Evolutionary conservation across 2,113 vertebrate genomes (phyloP).

Genomic region (Vicugna pacos): DNA sequence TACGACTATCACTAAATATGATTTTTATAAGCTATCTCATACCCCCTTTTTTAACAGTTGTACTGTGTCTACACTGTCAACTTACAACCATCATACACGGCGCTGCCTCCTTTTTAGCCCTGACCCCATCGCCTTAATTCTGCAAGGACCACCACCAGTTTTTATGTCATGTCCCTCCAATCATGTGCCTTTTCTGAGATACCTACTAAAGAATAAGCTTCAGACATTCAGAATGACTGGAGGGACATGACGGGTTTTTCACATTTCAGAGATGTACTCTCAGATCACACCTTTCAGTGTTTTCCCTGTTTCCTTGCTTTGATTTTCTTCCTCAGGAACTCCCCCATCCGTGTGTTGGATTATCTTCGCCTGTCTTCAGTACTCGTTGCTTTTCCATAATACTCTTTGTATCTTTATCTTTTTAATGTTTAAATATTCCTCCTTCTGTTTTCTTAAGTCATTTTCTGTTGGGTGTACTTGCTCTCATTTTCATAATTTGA

Average conservation of each 20-base stretch:
- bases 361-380: background rate
- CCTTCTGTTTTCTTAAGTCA: background rate
- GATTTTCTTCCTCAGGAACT: background rate
- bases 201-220: background rate
- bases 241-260: background rate
- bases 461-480: background rate
- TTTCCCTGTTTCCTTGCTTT: background rate
- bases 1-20: rapidly evolving
- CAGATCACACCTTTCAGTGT: background rate
- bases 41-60: background rate
- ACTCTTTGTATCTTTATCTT: background rate
- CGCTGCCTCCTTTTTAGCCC: background rate
- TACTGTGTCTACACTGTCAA: background rate
- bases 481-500: background rate
- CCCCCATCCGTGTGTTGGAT: background rate
- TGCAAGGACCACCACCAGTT: background rate
- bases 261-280: background rate
- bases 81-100: background rate
- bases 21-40: too few relatives aligned
- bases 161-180: too few relatives aligned
- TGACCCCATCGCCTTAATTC: too few relatives aligned
- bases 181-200: background rate
- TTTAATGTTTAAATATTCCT: background rate
- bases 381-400: background rate
- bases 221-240: background rate